Evolutionary conservation across 2,113 vertebrate genomes (phyloP).

Genomic region (Nothobranchius furzeri): DNA sequence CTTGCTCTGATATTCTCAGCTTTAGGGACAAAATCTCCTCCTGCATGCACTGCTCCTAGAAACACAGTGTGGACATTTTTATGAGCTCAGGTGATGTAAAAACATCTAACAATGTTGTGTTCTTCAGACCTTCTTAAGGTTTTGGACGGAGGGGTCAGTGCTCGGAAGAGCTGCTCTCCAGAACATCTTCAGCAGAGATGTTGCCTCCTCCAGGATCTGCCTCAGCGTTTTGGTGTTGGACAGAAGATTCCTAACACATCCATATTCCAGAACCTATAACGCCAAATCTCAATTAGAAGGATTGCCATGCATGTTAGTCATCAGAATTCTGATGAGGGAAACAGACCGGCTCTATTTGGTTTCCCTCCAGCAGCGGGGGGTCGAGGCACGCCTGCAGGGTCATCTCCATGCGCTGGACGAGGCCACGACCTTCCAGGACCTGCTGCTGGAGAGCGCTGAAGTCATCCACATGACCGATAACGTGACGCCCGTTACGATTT

Average conservation of each 20-base stretch:
- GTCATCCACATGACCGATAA: slow-evolving; percentile 84
- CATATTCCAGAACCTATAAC: slow-evolving; percentile 73
- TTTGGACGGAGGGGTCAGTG: slow-evolving; percentile 53
- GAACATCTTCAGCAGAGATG: slow-evolving; percentile 87
- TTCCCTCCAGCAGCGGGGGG: slow-evolving; percentile 52
- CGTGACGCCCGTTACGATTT: slow-evolving; percentile 81
- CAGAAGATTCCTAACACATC: slow-evolving; percentile 72
- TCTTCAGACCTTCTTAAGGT: slow-evolving; percentile 73
- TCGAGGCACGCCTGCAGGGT: slow-evolving; percentile 67
- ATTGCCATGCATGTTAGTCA: background rate
- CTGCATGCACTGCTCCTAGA: slow-evolving; percentile 83
- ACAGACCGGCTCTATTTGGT: slow-evolving; percentile 57
- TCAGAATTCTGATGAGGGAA: background rate
- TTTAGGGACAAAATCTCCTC: slow-evolving; percentile 85
- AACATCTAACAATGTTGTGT: background rate
- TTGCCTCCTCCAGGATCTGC: slow-evolving; percentile 82
- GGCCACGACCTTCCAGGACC: slow-evolving; percentile 81
- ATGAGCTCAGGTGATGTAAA: background rate
- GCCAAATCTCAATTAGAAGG: slow-evolving; percentile 1
- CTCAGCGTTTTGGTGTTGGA: slow-evolving; percentile 81
- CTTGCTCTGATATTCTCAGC: slow-evolving; percentile 82
- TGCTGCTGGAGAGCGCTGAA: slow-evolving; percentile 87
- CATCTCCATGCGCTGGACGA: slow-evolving; percentile 82
- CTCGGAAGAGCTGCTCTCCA: slow-evolving; percentile 84
- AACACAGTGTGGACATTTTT: background rate